Evolutionary conservation across 2,113 vertebrate species (phyloP).

Genomic region (Percopsis transmontana): DNA sequence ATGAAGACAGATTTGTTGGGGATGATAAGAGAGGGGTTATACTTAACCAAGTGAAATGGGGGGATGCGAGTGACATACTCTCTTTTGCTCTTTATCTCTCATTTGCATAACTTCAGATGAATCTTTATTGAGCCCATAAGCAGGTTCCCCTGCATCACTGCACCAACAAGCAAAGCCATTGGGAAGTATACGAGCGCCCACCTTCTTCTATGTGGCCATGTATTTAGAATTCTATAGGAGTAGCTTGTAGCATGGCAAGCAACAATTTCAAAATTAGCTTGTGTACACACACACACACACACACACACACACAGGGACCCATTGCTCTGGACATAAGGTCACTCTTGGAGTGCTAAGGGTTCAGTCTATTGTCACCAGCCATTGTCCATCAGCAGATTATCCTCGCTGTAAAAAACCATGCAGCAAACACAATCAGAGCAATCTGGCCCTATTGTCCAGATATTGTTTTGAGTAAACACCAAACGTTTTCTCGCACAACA

Average conservation of each 20-base stretch:
- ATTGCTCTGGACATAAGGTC: neutral
- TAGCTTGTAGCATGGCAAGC: neutral
- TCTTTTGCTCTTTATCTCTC: too few relatives aligned
- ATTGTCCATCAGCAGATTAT: constrained; percentile 24
- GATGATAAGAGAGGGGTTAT: too few relatives aligned
- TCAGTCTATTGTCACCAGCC: constrained; percentile 17
- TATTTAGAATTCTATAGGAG: too few relatives aligned
- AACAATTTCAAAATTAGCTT: neutral
- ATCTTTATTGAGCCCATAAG: too few relatives aligned
- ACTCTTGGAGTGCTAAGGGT: constrained; percentile 7
- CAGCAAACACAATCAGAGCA: neutral
- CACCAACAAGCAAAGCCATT: too few relatives aligned
- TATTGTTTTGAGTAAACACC: neutral
- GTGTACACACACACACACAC: neutral
- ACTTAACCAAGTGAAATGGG: neutral
- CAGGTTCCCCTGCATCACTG: too few relatives aligned
- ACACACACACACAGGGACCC: neutral
- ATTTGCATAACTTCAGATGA: too few relatives aligned
- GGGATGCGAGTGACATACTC: too few relatives aligned
- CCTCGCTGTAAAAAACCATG: constrained; percentile 8
- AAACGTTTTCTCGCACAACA: neutral
- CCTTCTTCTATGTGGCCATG: too few relatives aligned
- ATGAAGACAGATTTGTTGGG: neutral
- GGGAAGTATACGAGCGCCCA: too few relatives aligned
- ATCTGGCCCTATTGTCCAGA: neutral